Evolutionary conservation across 2,113 vertebrate genomes (phyloP).

Genomic region (Acrocephalus kingi): DNA sequence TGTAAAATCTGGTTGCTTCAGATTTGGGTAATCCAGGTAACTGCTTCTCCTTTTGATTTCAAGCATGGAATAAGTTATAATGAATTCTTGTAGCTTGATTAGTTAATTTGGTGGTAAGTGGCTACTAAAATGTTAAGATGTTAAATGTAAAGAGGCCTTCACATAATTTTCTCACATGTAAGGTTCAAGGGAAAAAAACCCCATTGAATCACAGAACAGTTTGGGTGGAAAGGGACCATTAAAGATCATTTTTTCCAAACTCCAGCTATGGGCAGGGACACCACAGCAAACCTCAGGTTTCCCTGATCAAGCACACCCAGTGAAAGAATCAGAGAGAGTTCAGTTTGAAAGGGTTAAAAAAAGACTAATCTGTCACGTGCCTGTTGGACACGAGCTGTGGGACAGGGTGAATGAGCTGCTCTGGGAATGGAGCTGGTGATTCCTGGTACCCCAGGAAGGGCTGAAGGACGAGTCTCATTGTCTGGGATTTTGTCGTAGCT

Average conservation of each 20-base stretch:
- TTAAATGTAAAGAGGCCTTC: background rate
- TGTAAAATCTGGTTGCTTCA: background rate
- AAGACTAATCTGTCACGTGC: background rate
- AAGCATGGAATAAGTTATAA: background rate
- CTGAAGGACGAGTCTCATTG: background rate
- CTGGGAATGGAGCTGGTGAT: background rate
- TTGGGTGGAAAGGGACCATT: background rate
- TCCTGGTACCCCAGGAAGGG: background rate
- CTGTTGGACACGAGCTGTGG: background rate
- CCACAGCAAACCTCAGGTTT: background rate
- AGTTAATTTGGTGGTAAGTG: background rate
- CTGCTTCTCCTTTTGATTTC: background rate
- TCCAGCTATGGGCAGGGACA: background rate
- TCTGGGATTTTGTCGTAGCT: slow-evolving; percentile 5
- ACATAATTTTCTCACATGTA: background rate
- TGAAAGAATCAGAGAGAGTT: background rate
- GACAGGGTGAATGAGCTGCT: background rate
- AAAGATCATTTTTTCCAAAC: background rate
- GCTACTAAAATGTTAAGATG: background rate
- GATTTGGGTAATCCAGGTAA: background rate
- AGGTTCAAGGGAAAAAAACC: background rate
- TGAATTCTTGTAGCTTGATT: background rate
- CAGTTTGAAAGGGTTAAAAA: background rate
- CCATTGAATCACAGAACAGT: background rate
- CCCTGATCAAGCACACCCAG: background rate